Evolutionary conservation across 2,888 invertebrate genomes (phyloP), one percentile per base, ranked within the genome.

Genomic region (Perizoma flavofasciatum): DNA sequence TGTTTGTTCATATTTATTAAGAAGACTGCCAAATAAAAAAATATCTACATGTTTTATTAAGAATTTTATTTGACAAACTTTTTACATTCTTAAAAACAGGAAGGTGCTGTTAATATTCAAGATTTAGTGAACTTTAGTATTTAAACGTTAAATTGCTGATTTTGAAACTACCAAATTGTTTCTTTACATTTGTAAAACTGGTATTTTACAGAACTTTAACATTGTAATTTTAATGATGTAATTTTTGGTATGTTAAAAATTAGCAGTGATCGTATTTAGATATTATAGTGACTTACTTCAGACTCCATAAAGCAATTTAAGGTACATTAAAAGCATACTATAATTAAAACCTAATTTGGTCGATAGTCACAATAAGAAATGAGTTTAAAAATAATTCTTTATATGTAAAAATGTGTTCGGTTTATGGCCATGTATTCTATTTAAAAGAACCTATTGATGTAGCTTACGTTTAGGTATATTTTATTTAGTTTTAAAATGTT

Each of bases 61-160:
- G 73, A 73, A 76, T 85, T 89, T 89, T 89, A 89, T 88, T 90
- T 88, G 86, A 87, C 85, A 88, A 89, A 82, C 79, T 77, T 82
- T 75, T 79, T 79, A 85, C 79, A 80, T 77, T 70, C 67, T 74
- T 72, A 70, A 81, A 79, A 79, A 85, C 81, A 57, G 65, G 81
- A 81, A 73, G 63, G 89, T 90, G 89, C 88, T 66, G 74, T 75
- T 80, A 82, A 74, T 79, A 80, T 77, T 68, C 70, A 77, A 83
- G 78, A 79, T 74, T 79, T 75, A 66, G 85, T 86, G 83, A 77
- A 67, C 33, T 71, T 70, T 73, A 69, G 65, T 68, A 67, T 37
- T 63, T 68, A 63, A 57, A 65, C 50, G 22, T 49, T 48, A 49
- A 46, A 35, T 35, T 52, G 59, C 56, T 49, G 55, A 55, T 59